Base-by-base conservation (phyloP, 1,140 invertebrate species). In the Drosophila malerkotliana region DNA sequence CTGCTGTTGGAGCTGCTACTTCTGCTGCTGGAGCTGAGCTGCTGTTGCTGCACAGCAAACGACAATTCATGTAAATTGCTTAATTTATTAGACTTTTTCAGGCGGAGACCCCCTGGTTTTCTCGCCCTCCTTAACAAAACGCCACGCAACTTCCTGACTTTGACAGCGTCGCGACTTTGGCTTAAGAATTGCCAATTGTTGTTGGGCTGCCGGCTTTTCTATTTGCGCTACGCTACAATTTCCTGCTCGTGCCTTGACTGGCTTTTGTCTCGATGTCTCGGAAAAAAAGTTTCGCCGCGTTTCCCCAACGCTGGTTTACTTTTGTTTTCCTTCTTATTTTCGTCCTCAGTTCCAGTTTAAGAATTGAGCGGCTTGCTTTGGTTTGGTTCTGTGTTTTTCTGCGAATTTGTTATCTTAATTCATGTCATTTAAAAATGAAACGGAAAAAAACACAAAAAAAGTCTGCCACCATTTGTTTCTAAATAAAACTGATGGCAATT, bases 61-160 rank as follows among this genome's bases (percentile, higher is more conserved):
- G 79, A 83, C 83, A 87, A 87, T 88, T 87, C 83, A 87, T 87
- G 83, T 87, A 87, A 87, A 87, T 87, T 87, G 83, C 83, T 87
- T 87, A 87, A 87, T 87, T 87, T 87, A 87, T 87, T 87, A 88
- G 79, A 83, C 79, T 87, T 88, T 74, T 85, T 83, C 48, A 51
- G n/a, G 54, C 24, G 41, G 39, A 60, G 48, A 37, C 26, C 60
- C 71, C 79, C 57, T 77, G 72, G 44, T 18, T 12, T 49, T 63
- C 45, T 34, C 61, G 14, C 14, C 41, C 41, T 44, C 41, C 41
- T 18, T 6, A 18, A 44, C n/a, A 3, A 44, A 44, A 48, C 64
- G 73, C 69, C 57, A 47, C 57, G 26, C 72, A 59, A 64, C 81
- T 85, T 88, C 78, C 83, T 85, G 83, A 78, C 82, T 78, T 82